Percentiles rank a stretch among this genome's conserved stretches.
phyloP scores from a whole-genome alignment of 1,140 invertebrate genomes.

The Drosophila pseudoobscura region DNA sequence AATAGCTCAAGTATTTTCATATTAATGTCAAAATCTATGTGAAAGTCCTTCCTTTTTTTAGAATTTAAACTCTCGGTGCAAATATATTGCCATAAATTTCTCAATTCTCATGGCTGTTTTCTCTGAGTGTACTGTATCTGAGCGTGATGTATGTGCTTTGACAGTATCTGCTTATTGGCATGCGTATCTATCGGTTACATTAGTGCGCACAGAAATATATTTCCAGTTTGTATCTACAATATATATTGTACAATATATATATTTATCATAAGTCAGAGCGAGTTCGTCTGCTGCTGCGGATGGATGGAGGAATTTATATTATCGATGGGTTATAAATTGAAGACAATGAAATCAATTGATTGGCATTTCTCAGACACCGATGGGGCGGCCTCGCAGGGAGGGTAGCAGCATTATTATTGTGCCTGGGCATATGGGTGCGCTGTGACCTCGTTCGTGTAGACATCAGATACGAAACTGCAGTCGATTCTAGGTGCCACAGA shows the following conservation, averaged over 20 bases:
- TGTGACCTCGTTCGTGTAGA: constrained; percentile 63
- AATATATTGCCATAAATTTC: background rate
- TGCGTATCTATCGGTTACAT: constrained; percentile 59
- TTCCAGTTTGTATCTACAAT: constrained; percentile 25
- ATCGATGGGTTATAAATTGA: constrained; percentile 80
- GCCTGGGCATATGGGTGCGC: constrained; percentile 31
- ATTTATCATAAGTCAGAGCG: constrained; percentile 59
- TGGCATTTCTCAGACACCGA: constrained; percentile 61
- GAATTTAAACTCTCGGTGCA: too few species aligned
- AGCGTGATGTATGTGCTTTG: constrained; percentile 44
- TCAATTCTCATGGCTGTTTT: too few species aligned
- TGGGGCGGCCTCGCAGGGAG: constrained; percentile 16
- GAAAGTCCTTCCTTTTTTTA: background rate
- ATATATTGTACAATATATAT: constrained; percentile 4
- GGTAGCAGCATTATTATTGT: background rate
- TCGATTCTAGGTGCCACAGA: constrained; percentile 22
- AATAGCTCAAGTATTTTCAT: too few species aligned
- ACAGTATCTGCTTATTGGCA: constrained; percentile 60
- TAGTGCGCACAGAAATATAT: constrained; percentile 37
- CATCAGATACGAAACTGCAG: constrained; percentile 19
- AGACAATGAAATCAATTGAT: constrained; percentile 82
- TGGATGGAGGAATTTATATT: constrained; percentile 71
- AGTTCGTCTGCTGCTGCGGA: constrained; percentile 27
- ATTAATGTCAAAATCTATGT: background rate
- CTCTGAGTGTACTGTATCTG: constrained; percentile 2